Percentiles rank a stretch among this genome's conserved stretches.
Conservation (phyloP, 2,888 invertebrate species). For the Patella ulyssiponensis region DNA sequence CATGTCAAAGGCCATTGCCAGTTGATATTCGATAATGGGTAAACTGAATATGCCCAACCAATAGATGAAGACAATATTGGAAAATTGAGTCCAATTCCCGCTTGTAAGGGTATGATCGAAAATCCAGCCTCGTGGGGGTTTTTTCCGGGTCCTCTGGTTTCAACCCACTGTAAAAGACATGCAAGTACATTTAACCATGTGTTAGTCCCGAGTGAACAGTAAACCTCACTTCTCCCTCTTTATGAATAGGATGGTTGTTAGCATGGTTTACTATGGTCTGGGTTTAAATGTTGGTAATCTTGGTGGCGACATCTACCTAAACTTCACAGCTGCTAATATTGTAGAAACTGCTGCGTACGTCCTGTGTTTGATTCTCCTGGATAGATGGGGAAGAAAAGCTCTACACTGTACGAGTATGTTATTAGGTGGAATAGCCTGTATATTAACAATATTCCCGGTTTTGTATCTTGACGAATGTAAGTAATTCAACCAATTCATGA, state of each 20-base stretch:
- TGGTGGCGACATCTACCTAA: constrained; percentile 53
- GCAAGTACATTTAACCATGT: too few relatives aligned
- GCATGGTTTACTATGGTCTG: constrained; percentile 55
- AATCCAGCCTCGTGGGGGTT: too few relatives aligned
- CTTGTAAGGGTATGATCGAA: too few relatives aligned
- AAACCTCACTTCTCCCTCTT: neutral
- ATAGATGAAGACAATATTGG: too few relatives aligned
- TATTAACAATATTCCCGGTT: constrained; percentile 77
- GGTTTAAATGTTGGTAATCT: constrained; percentile 53
- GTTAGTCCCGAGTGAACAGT: neutral
- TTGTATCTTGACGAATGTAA: constrained; percentile 21
- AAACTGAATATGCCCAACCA: too few relatives aligned
- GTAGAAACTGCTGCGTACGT: constrained; percentile 56
- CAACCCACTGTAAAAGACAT: too few relatives aligned
- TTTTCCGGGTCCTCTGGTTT: too few relatives aligned
- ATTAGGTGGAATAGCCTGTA: constrained; percentile 61
- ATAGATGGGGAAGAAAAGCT: constrained; percentile 47
- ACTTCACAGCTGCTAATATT: constrained; percentile 53
- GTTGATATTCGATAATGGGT: too few relatives aligned
- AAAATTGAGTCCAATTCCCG: too few relatives aligned
- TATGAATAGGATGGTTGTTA: constrained; percentile 50
- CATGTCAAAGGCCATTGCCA: too few relatives aligned
- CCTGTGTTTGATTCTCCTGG: constrained; percentile 45
- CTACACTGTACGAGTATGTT: constrained; percentile 44
- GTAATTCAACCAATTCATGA: too few relatives aligned